A percentile compares a stretch with the other conserved stretches of the same genome.
Evolutionary conservation across 2,888 invertebrate genomes (phyloP).

Genomic region (Lasioglossum lativentre): DNA sequence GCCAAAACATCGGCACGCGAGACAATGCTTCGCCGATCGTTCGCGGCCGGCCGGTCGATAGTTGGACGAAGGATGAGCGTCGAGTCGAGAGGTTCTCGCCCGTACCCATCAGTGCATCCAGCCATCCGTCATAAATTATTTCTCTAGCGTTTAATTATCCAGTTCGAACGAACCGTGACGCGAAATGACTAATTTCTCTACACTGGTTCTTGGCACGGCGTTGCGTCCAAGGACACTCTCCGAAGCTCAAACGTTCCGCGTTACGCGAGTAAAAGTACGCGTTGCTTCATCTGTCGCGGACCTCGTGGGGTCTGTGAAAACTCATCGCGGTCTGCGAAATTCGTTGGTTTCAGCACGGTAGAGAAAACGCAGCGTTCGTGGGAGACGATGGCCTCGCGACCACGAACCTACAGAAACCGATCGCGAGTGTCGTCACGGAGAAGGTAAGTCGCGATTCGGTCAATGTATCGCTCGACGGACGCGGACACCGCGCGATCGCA

Average conservation of each 20-base stretch:
- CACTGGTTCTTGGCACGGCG: background rate
- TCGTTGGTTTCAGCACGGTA: conserved; percentile 72
- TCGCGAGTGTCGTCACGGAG: conserved; percentile 31
- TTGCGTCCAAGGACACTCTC: background rate
- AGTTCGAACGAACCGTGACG: background rate
- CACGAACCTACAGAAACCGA: conserved; percentile 68
- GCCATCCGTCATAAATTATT: background rate
- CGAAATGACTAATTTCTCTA: background rate
- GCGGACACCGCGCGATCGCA: background rate
- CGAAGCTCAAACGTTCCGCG: background rate
- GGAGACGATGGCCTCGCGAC: conserved; percentile 75
- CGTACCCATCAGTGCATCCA: background rate
- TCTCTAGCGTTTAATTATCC: background rate
- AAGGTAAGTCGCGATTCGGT: conserved; percentile 50
- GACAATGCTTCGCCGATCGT: conserved; percentile 8
- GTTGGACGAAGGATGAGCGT: background rate
- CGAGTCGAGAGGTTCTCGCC: background rate
- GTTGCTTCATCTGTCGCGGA: background rate
- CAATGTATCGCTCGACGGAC: background rate
- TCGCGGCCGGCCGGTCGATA: background rate
- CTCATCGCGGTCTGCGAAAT: background rate
- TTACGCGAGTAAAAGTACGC: background rate
- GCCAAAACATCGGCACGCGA: conserved; percentile 22
- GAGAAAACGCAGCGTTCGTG: conserved; percentile 78
- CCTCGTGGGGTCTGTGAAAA: background rate